Evolutionary conservation across 2,113 vertebrate species (phyloP), one percentile per base, ranked within the genome.

Genomic region (Erythrocebus patas): DNA sequence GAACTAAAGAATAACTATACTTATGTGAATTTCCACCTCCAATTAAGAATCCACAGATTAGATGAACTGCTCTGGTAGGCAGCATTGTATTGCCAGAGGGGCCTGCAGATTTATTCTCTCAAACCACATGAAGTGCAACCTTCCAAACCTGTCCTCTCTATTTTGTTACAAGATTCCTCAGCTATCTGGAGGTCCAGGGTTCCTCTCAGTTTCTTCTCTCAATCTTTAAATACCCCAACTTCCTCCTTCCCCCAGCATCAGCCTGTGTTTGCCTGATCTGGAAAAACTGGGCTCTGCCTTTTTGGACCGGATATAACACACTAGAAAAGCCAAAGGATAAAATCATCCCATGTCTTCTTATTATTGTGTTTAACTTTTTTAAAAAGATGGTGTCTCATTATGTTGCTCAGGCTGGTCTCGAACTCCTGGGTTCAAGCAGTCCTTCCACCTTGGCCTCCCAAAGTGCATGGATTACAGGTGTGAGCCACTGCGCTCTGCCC

Each of bases 11-110:
- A 80, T 50, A 81, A 45, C 89, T 97, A 43, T 92, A 92, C 64
- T 91, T 88, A 88, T 0, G 68, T 32, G 72, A 85, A 88, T 76
- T 95, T 95, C 68, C 84, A 79, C 64, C 76, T 92, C 75, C 43
- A 94, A 81, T 88, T 76, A 92, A 64, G 76, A 84, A 87, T 35
- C 55, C 66, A 35, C 96, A 92, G 93, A 85, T 97, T 32, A 95
- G 88, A 89, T 79, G 38, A 83, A 40, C 48, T 80, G 87, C 55
- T 86, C 30, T 68, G 59, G 27, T 91, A n/a, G n/a, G 57, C 66
- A 38, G 32, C 57, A 30, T 35, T 80, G 68, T n/a, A 55, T 25
- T 75, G 59, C 83, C 80, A 11, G 22, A 66, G 59, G 57, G 59
- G 4, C 22, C 48, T 61, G 7, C 27, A 16, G 5, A 75, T 9